Percentiles rank a stretch among this genome's conserved stretches.
phyloP scores from a whole-genome alignment of 1,140 invertebrate species.

The Melitaea cinxia region DNA sequence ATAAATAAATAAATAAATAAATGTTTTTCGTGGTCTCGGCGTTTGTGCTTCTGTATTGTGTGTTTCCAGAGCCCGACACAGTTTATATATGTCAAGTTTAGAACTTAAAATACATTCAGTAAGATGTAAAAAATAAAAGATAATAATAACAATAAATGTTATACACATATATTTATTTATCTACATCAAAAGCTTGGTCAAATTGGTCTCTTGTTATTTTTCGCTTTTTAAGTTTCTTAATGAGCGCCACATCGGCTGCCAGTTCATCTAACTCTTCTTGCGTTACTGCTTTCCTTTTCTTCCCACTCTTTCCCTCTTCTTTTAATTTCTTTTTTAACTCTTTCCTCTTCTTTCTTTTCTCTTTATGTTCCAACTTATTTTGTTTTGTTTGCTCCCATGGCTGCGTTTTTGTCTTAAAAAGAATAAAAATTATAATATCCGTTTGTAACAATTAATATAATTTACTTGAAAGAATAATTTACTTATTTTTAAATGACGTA shows the following conservation, averaged over 20 bases:
- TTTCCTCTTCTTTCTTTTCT: slow-evolving; percentile 82
- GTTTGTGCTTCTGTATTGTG: too few relatives aligned
- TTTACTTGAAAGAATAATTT: too few relatives aligned
- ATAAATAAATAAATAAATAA: too few relatives aligned
- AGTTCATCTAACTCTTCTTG: slow-evolving; percentile 93
- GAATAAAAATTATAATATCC: too few relatives aligned
- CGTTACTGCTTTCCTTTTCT: slow-evolving; percentile 82
- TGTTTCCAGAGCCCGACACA: too few relatives aligned
- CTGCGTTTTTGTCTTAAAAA: slow-evolving; percentile 82
- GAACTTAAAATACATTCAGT: too few relatives aligned
- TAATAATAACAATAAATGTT: too few relatives aligned
- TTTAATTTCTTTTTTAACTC: slow-evolving; percentile 77
- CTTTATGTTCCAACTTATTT: slow-evolving; percentile 86
- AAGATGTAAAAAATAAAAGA: too few relatives aligned
- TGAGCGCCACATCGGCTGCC: slow-evolving; percentile 89
- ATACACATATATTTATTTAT: slow-evolving; percentile 61
- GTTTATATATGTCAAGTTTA: too few relatives aligned
- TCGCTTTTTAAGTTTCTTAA: slow-evolving; percentile 95
- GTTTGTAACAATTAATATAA: too few relatives aligned
- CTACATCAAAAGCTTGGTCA: slow-evolving; percentile 81
- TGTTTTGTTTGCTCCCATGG: slow-evolving; percentile 92
- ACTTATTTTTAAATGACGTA: too few relatives aligned
- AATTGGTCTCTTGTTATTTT: slow-evolving; percentile 87
- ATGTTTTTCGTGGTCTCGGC: too few relatives aligned
- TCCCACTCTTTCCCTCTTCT: slow-evolving; percentile 75